phyloP scores from a whole-genome alignment of 1,140 invertebrate species.

The Caerostris darwini region DNA sequence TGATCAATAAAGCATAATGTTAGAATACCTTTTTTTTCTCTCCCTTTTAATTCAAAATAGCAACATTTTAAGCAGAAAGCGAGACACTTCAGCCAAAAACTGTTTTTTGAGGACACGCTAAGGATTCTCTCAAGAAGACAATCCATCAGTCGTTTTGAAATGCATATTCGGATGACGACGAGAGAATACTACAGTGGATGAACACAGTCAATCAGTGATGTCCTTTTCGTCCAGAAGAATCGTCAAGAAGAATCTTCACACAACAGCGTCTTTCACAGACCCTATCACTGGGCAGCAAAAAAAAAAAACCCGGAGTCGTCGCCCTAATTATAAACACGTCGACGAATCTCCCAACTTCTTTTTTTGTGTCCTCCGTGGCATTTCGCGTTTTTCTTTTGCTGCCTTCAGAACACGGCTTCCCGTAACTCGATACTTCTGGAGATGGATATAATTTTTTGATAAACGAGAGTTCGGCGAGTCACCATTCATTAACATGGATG shows the following conservation, averaged over 20 bases:
- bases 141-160: no score
- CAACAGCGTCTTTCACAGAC: not conserved
- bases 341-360: not conserved
- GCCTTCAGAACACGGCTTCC: not conserved
- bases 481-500: not conserved
- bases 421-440: constrained; percentile 10
- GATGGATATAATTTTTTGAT: not conserved
- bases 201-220: not conserved
- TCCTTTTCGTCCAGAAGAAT: not conserved
- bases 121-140: no score
- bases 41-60: no score
- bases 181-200: not conserved
- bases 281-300: not conserved
- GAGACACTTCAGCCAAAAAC: no score
- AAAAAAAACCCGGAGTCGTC: not conserved
- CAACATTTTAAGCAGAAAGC: no score
- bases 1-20: no score
- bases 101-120: no score
- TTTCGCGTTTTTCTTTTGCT: not conserved
- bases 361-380: not conserved
- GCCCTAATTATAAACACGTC: constrained; percentile 28
- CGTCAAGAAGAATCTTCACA: not conserved
- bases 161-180: no score
- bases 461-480: not conserved
- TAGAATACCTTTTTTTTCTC: no score